These are phyloP conservation scores for Drosophila barbarae DNA, from an alignment of 2,888 invertebrate species.

Conservation along the genomic window DNA sequence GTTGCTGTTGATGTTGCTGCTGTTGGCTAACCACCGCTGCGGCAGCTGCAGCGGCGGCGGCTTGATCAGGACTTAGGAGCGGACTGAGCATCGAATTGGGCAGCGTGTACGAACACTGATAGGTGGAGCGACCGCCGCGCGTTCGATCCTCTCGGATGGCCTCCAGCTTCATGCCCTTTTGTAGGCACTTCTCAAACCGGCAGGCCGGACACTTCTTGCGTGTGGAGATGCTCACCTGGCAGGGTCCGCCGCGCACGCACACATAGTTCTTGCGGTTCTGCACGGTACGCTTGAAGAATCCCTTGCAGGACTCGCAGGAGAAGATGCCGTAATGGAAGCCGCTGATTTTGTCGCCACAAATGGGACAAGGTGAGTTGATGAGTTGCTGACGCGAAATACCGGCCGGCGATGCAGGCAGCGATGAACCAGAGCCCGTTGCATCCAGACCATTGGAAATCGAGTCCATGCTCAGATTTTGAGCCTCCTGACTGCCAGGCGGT, in stretches of 20 bases:
- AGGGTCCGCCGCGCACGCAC: slow-evolving; percentile 93
- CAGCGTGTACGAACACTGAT: slow-evolving; percentile 95
- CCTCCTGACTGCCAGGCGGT: slow-evolving; percentile 54
- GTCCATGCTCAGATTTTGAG: slow-evolving; percentile 75
- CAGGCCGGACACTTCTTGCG: slow-evolving; percentile 98
- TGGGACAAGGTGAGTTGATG: slow-evolving; percentile 96
- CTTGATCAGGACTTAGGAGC: slow-evolving; percentile 80
- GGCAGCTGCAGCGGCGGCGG: slow-evolving; percentile 49
- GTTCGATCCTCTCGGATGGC: slow-evolving; percentile 97
- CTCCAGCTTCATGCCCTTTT: slow-evolving; percentile 98
- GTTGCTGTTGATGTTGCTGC: slow-evolving; percentile 53
- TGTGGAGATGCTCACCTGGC: slow-evolving; percentile 95
- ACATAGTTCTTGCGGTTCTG: slow-evolving; percentile 98
- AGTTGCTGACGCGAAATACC: slow-evolving; percentile 93
- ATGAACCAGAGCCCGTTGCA: slow-evolving; percentile 44
- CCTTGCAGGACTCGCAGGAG: slow-evolving; percentile 98
- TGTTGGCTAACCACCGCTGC: slow-evolving; percentile 53
- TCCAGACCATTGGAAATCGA: slow-evolving; percentile 36
- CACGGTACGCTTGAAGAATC: slow-evolving; percentile 98
- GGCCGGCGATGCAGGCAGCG: slow-evolving; percentile 81
- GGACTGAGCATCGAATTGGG: slow-evolving; percentile 84
- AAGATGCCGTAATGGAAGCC: slow-evolving; percentile 99
- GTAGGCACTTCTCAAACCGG: slow-evolving; percentile 96
- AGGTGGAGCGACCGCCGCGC: slow-evolving; percentile 96
- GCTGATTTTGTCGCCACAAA: slow-evolving; percentile 96